Evolutionary conservation across 2,113 vertebrate genomes (phyloP).

Genomic region (Dinomys branickii): DNA sequence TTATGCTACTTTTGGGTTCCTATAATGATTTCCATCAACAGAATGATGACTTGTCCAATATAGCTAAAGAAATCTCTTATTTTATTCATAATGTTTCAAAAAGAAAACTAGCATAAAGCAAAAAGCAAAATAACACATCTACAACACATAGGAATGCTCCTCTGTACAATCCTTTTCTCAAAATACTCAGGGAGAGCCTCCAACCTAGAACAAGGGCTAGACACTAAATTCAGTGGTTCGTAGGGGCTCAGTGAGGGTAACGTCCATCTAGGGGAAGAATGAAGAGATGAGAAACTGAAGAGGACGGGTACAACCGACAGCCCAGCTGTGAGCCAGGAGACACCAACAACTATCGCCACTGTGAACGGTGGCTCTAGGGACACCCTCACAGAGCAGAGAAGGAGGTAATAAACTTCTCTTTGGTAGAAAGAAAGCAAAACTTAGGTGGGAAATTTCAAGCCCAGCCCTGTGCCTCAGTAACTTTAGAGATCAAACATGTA

Average conservation of each 20-base stretch:
- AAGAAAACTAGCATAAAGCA: neutral
- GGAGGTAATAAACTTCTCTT: neutral
- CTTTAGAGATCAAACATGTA: neutral
- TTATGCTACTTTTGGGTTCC: neutral
- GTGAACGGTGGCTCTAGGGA: neutral
- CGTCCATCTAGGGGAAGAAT: rapidly evolving
- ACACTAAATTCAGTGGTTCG: neutral
- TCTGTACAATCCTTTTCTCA: neutral
- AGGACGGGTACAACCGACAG: neutral
- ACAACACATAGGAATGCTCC: neutral
- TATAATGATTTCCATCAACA: neutral
- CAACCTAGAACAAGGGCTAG: neutral
- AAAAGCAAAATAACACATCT: neutral
- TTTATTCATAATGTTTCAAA: slow-evolving; percentile 17
- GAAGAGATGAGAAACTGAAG: neutral
- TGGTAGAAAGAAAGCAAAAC: neutral
- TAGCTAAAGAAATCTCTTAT: neutral
- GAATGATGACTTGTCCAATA: neutral
- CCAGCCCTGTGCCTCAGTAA: neutral
- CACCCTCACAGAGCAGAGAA: neutral
- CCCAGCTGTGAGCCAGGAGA: rapidly evolving
- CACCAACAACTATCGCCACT: neutral
- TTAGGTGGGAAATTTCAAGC: neutral
- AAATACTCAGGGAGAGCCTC: neutral
- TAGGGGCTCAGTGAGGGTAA: neutral